Base-by-base conservation (phyloP, 2,888 invertebrate genomes). In the Rotaria sp. region DNA sequence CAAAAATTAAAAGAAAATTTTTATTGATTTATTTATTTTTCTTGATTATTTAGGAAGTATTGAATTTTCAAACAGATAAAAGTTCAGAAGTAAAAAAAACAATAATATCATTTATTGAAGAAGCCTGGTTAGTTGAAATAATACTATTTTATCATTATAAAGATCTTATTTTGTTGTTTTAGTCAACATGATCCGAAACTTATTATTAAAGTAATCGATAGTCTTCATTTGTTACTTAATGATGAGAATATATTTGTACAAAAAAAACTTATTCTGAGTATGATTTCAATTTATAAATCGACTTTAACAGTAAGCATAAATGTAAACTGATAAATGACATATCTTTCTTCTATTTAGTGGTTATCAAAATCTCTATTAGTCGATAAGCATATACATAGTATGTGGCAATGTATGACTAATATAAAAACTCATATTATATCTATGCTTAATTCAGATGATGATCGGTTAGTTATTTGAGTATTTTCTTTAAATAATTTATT, bases 401-500 rank as follows among this genome's bases (percentile, higher is more conserved):
- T 96, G 0, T 99, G 98, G 98, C 94, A 94, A 87, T 94, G 95
- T 87, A 93, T 98, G 67, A 93, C 94, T 86, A 93, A 94, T 85
- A 93, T 98, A 85, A 98, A 97, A 92, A 93, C 93, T 86, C 93
- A 94, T 89, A 94, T 98, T 87, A 93, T 96, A 67, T 94, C 95
- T 89, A 94, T 96, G 94, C 94, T 98, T 87, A 97, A 98, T 90
- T 96, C 95, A 89, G 96, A 97, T 89, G 97, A 97, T 91, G 98
- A 98, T 92, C 98, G 97, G 94, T 94, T 90, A 89, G 89, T 84
- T 15, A 50, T 50, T 50, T 50, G 18, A 50, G 18, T 50, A 13
- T 15, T 50, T 15, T 18, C 50, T 50, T 11, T 45, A 45, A 45
- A 45, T 45, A 45, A 26, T 30, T 4, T 24, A 8, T 52, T 84